Percentiles rank a stretch among this genome's conserved stretches.
These are phyloP conservation scores for Polypedilum pembai DNA, from an alignment of 1,140 invertebrate genomes.

Conservation along the genomic window DNA sequence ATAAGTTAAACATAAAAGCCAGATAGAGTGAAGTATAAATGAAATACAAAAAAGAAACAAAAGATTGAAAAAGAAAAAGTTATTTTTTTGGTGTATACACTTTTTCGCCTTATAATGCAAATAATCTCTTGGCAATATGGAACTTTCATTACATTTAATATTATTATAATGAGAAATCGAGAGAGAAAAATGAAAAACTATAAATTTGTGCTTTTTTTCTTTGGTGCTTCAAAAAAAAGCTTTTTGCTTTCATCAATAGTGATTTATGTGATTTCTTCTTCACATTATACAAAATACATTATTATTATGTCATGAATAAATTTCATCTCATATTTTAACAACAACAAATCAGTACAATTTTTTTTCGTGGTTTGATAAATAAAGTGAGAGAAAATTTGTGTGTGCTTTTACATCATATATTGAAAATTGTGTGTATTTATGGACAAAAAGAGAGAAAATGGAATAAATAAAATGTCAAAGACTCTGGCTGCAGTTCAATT, in stretches of 20 bases:
- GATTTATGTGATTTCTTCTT: background rate
- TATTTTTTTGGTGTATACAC: background rate
- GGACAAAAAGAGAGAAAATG: background rate
- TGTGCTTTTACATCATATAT: background rate
- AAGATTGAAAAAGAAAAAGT: background rate
- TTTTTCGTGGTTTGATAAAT: background rate
- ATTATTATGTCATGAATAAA: background rate
- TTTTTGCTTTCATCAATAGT: background rate
- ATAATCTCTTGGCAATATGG: background rate
- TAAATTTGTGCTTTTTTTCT: background rate
- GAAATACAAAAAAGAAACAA: background rate
- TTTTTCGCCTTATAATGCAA: slow-evolving; percentile 10
- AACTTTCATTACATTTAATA: slow-evolving; percentile 6
- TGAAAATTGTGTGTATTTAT: background rate
- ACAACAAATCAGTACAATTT: slow-evolving; percentile 24
- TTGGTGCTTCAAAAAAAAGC: background rate
- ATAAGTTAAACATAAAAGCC: background rate
- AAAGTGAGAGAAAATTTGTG: background rate
- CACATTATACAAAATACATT: no score
- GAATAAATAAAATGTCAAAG: background rate
- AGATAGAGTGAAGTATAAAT: background rate
- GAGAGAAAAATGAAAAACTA: background rate
- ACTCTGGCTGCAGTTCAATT: slow-evolving; percentile 3
- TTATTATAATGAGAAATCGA: background rate
- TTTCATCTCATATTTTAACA: background rate